phyloP scores from a whole-genome alignment of 2,888 invertebrate genomes.

The Drosophila melanosoma region DNA sequence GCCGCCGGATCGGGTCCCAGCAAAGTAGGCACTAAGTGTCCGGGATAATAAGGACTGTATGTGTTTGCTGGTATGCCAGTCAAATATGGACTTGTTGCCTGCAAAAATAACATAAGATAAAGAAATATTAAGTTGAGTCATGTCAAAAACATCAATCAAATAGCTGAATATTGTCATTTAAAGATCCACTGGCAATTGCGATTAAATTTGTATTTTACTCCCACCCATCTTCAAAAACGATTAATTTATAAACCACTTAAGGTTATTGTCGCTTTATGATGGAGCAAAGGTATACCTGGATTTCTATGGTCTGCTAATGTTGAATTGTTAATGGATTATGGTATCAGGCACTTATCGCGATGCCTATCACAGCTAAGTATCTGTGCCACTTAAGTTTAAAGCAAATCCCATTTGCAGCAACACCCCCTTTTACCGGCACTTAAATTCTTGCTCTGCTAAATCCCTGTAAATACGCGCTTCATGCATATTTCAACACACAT shows the following conservation, averaged over 20 bases:
- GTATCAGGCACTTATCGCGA: background rate
- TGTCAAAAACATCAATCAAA: constrained; percentile 30
- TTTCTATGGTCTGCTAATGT: background rate
- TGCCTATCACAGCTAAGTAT: constrained; percentile 13
- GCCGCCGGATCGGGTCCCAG: constrained; percentile 94
- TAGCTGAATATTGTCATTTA: background rate
- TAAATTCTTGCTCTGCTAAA: constrained; percentile 5
- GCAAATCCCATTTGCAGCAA: constrained; percentile 11
- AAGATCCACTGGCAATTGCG: background rate
- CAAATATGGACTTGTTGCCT: constrained; percentile 96
- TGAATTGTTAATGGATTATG: constrained; percentile 23
- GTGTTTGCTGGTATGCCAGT: constrained; percentile 96
- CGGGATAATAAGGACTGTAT: constrained; percentile 95
- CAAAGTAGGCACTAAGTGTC: constrained; percentile 95
- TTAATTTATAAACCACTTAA: background rate
- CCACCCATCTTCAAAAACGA: background rate
- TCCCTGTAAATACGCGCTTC: constrained; percentile 39
- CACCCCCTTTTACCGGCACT: background rate
- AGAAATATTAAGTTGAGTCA: constrained; percentile 19
- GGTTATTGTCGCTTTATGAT: background rate
- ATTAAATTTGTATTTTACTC: background rate
- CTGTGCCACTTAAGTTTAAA: constrained; percentile 18
- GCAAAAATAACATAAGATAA: constrained; percentile 52
- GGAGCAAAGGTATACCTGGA: background rate
- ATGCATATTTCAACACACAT: constrained; percentile 71